Base-by-base conservation (phyloP, 2,113 vertebrate genomes). In the Pipra filicauda region DNA sequence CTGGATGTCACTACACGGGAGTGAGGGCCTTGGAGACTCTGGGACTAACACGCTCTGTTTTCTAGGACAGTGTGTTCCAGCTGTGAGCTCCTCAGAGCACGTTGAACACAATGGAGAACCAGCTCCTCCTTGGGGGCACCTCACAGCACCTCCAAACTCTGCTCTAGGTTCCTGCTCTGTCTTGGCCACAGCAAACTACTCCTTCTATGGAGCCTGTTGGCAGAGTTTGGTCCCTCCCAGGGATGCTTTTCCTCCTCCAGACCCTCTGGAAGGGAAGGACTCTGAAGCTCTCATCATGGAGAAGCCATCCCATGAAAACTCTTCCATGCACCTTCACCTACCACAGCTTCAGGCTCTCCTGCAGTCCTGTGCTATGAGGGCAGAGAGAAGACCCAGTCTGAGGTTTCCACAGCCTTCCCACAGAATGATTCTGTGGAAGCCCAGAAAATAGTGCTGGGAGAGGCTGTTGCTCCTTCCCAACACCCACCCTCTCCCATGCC, bases 31-130 rank as follows among this genome's bases (percentile, higher is more conserved):
- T 57, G 83, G 95, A 96, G 96, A 70, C 94, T 88, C 66, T 86
- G 79, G 79, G 65, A 93, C 93, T 74, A 61, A 80, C 26, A 39
- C 2, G 4, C 0, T 0, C 49, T 1, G 8, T 95, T 96, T 96
- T 97, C 93, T 97, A 85, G 96, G 96, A 87, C 96, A 93, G 66
- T 28, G 3, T 82, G 96, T 96, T 95, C 96, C 85, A 95, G 90
- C 49, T 94, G 88, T 88, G 88, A 91, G 83, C 79, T 91, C 92
- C 88, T 65, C 78, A 37, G 81, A 78, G 81, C 15, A 6, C 2
- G 2, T 0, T 16, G 70, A 44, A 33, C 0, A 0, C 4, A 20
- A 12, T 37, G 79, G 51, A 90, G 70, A 65, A 4, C 46, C 69
- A 75, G 76, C n/a, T 85, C 37, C 85, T 87, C 67, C 49, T n/a